A percentile compares a stretch with the other conserved stretches of the same genome.
Evolutionary conservation across 2,888 invertebrate genomes (phyloP).

Genomic region (Portevinia maculata): DNA sequence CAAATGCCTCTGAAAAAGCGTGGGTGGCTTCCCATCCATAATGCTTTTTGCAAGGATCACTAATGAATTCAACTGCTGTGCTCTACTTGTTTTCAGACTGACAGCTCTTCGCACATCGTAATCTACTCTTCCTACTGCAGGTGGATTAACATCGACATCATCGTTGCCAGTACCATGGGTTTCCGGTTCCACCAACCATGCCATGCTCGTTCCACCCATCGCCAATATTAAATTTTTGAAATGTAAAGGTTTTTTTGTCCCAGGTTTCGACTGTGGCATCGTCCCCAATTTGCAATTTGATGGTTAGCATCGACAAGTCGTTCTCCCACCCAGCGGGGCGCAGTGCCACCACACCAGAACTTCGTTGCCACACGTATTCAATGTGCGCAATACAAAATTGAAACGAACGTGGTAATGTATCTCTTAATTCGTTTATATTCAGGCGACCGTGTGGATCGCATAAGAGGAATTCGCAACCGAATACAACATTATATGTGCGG

Average conservation of each 20-base stretch:
- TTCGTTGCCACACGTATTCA: constrained; percentile 69
- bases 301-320: constrained; percentile 53
- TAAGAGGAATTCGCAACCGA: constrained; percentile 52
- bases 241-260: constrained; percentile 4
- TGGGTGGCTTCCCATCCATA: neutral
- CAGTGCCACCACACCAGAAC: constrained; percentile 12
- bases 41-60: constrained; percentile 16
- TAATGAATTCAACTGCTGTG: constrained; percentile 64
- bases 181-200: constrained; percentile 29
- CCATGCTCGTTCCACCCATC: too few species aligned
- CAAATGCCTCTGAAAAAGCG: constrained; percentile 54
- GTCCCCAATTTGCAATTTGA: constrained; percentile 65
- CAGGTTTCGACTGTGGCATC: constrained; percentile 32
- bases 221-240: constrained; percentile 33
- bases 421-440: constrained; percentile 74
- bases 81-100: constrained; percentile 32
- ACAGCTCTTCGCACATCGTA: constrained; percentile 32
- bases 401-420: constrained; percentile 73
- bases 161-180: constrained; percentile 20
- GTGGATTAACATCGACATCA: constrained; percentile 58
- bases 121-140: constrained; percentile 27
- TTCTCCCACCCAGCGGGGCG: neutral
- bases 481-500: constrained; percentile 21
- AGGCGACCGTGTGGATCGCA: constrained; percentile 66
- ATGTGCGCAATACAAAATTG: constrained; percentile 72